phyloP scores from a whole-genome alignment of 2,797 vertebrate genomes.

The Vespertilio murinus region DNA sequence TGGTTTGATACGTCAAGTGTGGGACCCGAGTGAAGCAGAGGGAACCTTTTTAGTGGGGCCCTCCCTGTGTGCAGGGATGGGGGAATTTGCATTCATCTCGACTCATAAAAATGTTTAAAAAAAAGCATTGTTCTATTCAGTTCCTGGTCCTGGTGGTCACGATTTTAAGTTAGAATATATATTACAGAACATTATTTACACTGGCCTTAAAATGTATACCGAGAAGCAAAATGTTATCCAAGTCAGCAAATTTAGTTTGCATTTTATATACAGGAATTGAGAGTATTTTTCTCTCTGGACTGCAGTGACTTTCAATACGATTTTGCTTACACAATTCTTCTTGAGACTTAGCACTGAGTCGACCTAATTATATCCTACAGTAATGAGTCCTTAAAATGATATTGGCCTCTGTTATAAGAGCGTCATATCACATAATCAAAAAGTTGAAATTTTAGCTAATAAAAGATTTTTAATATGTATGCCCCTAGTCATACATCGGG shows the following conservation, averaged over 20 bases:
- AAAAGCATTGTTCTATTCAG: not conserved
- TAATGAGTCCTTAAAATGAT: not conserved
- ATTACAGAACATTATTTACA: slow-evolving; percentile 14
- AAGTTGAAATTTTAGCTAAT: slow-evolving; percentile 26
- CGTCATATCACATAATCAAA: not conserved
- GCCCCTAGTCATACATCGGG: not conserved
- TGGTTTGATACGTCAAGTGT: not conserved
- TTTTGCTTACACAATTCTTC: slow-evolving; percentile 43
- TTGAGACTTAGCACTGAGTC: not conserved
- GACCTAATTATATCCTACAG: not conserved
- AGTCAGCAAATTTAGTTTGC: not conserved
- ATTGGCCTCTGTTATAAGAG: not conserved
- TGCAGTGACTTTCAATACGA: not conserved
- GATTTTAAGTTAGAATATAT: not conserved
- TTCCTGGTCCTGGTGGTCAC: not conserved
- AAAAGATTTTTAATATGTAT: slow-evolving; percentile 24
- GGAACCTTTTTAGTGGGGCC: not conserved
- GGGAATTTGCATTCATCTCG: not conserved
- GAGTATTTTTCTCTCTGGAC: not conserved
- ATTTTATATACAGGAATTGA: not conserved
- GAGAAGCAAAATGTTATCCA: not conserved
- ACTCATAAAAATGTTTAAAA: not conserved
- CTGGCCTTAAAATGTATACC: not conserved
- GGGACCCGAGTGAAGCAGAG: not conserved
- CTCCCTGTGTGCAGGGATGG: not conserved